Evolutionary conservation across 2,797 vertebrate genomes (phyloP), one percentile per base, ranked within the genome.

Genomic region (Gambusia yucatana): DNA sequence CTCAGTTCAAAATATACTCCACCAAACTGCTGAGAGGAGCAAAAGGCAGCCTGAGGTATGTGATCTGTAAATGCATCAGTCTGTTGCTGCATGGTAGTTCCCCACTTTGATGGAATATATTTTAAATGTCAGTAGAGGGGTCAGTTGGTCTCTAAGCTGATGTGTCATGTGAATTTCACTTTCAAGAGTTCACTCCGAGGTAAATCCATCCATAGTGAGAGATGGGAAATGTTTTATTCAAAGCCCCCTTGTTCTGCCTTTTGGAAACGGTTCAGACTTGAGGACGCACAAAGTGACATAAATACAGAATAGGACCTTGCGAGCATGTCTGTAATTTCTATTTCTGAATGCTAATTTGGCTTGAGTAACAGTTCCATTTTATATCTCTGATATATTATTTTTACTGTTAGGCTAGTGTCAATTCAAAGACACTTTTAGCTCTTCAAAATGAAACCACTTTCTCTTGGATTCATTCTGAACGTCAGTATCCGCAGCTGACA

Each of bases 191-290:
- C 78, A 87, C 13, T 78, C 75, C 9, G 30, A 89, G 77, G 82
- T 71, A 84, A 78, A 86, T 87, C 81, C 47, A 81, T 78, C 72
- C 72, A 69, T 47, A 81, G 28, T 81, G 69, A 86, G 67, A 84
- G 76, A 81, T 39, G 36, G 76, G 74, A 77, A 1, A 92, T 94
- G 86, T 91, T 93, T 94, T 93, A 93, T 93, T 91, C 87, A 93
- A 55, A 55, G 50, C 79, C 30, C 46, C 69, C 22, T 79, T 43
- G 39, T 81, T 80, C 75, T 83, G 86, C 77, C 86, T 91, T 90
- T 91, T 71, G 50, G 39, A 89, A 87, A 88, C 82, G 59, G 73
- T 79, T 48, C 36, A 14, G 6, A 80, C 3, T 57, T 81, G 71
- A 67, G 14, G 57, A 77, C 65, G 80, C 80, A 82, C 76, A 82